Percentiles rank a stretch among this genome's conserved stretches.
These are phyloP conservation scores for Sus cebifrons DNA, from an alignment of 2,797 vertebrate species.

Conservation along the genomic window DNA sequence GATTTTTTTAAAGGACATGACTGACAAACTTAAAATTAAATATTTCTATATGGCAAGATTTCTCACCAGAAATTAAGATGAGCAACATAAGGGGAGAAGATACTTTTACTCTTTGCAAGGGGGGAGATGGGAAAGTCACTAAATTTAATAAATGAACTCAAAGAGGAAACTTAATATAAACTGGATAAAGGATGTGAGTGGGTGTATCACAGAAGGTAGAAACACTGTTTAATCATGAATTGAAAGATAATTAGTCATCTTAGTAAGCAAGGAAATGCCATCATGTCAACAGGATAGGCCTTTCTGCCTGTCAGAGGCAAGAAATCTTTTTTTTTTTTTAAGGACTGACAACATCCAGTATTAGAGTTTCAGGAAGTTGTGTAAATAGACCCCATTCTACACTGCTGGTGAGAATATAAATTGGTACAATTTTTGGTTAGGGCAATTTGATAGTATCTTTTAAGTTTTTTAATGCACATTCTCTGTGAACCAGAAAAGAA, in stretches of 20 bases:
- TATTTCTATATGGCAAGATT: background rate
- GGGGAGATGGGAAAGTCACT: background rate
- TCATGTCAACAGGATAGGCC: background rate
- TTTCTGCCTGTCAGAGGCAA: background rate
- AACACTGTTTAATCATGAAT: background rate
- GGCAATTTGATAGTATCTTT: background rate
- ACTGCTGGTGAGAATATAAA: background rate
- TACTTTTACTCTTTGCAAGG: background rate
- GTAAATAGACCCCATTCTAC: background rate
- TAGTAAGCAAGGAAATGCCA: background rate
- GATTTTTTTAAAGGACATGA: background rate
- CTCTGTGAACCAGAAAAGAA: background rate
- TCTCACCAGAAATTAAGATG: slow-evolving; percentile 12
- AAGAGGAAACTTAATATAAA: background rate
- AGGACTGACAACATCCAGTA: background rate
- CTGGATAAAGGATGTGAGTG: background rate
- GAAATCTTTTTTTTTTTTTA: background rate
- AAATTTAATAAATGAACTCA: background rate
- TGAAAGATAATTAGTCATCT: background rate
- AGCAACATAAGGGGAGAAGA: background rate
- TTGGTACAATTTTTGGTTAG: background rate
- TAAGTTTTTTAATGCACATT: slow-evolving; percentile 21
- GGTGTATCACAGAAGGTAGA: background rate
- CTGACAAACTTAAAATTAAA: background rate
- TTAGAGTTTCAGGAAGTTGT: background rate